Evolutionary conservation across 2,888 invertebrate species (phyloP), one percentile per base, ranked within the genome.

Genomic region (Laspeyria flexula): DNA sequence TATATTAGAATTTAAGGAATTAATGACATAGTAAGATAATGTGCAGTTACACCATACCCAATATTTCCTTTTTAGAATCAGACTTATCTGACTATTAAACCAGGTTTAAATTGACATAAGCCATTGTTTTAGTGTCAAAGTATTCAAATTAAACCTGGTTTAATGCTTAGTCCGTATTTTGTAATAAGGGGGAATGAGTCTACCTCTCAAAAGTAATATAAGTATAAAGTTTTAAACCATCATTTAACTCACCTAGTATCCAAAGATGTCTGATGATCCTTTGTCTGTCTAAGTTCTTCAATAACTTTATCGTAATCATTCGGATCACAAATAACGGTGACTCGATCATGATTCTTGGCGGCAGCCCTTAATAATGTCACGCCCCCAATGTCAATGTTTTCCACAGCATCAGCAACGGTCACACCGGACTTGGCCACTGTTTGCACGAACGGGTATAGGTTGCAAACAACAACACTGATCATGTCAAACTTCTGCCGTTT

Each of bases 341-440:
- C 99, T 75, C 99, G 94, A 35, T 95, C 94, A 83, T 99, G 98
- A 90, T 99, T 99, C 91, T 99, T 99, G 1, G 99, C 99, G 7
- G 99, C 99, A 1, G 99, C 99, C 70, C 99, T 93, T 13, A 99
- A 88, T 15, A 99, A 86, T 1, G 99, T 98, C 0, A 99, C 99
- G 13, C 99, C 99, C 65, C 98, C 98, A 63, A 99, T 99, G 81
- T 99, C 99, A 63, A 99, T 97, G 79, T 99, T 98, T 85, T 99
- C 99, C 0, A 99, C 96, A 0, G 99, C 99, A 83, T 98, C 97
- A 2, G 95, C 95, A 10, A 97, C 92, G 0, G 95, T 96, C 0
- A 97, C 98, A 65, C 95, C 94, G 0, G 96, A 94, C 60, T 96
- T 96, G 0, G 96, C 94, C 0, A 98, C 94, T 0, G 98, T 98